These are phyloP conservation scores for Lymantria dispar DNA, from an alignment of 2,888 invertebrate genomes.

Conservation along the genomic window DNA sequence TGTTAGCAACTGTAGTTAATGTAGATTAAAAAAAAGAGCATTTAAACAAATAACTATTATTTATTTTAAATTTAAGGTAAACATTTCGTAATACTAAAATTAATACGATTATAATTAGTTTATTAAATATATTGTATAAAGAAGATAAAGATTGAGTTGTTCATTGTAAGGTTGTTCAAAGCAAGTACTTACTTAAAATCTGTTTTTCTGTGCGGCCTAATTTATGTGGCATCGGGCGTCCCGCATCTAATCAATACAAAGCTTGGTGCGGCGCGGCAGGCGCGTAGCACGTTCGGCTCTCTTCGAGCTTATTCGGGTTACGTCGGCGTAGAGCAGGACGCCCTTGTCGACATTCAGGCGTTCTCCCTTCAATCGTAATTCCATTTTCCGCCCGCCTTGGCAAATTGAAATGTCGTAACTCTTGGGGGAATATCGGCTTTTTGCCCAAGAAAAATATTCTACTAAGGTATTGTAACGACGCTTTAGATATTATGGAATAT, in stretches of 20 bases:
- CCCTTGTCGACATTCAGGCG: slow-evolving; percentile 59
- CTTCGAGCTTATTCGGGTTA: slow-evolving; percentile 56
- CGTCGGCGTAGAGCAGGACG: slow-evolving; percentile 50
- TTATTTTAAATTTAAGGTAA: no score
- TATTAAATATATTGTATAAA: neutral
- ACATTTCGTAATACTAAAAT: no score
- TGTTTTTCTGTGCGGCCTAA: slow-evolving; percentile 79
- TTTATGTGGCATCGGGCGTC: slow-evolving; percentile 80
- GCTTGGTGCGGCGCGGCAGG: slow-evolving; percentile 71
- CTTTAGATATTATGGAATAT: slow-evolving; percentile 77
- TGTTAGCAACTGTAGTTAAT: no score
- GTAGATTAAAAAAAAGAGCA: no score
- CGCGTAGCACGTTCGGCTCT: slow-evolving; percentile 54
- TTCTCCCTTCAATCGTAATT: slow-evolving; percentile 82
- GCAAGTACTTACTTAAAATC: slow-evolving; percentile 49
- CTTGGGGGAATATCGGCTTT: slow-evolving; percentile 83
- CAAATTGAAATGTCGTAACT: slow-evolving; percentile 84
- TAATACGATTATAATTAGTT: no score
- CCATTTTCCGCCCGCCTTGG: slow-evolving; percentile 84
- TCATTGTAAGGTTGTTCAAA: slow-evolving; percentile 19
- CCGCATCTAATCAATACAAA: slow-evolving; percentile 83
- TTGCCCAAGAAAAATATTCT: slow-evolving; percentile 81
- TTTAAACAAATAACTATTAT: no score
- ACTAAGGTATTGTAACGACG: slow-evolving; percentile 77
- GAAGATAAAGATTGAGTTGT: no score